Evolutionary conservation across 1,140 invertebrate genomes (phyloP).

Genomic region (Plectus sambesii): DNA sequence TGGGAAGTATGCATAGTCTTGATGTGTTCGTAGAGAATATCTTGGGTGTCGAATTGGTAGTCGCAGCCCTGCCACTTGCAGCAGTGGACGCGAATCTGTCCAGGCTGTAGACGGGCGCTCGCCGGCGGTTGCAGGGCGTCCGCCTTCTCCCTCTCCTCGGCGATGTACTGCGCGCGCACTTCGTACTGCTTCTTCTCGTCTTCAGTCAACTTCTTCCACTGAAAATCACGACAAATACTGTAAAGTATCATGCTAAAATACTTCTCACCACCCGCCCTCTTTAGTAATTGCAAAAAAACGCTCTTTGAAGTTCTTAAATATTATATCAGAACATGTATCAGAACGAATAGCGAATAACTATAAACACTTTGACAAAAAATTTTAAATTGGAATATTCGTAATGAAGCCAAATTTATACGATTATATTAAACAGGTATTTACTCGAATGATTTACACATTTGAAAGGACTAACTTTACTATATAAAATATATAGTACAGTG

Average conservation of each 20-base stretch:
- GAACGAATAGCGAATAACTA: too few relatives aligned
- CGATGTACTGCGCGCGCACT: conserved; percentile 70
- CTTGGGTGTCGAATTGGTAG: conserved; percentile 76
- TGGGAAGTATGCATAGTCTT: conserved; percentile 56
- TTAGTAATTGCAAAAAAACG: conserved; percentile 9
- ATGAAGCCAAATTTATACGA: too few relatives aligned
- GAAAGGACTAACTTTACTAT: too few relatives aligned
- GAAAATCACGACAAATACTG: conserved; percentile 29
- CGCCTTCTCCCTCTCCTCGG: conserved; percentile 49
- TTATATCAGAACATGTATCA: not conserved
- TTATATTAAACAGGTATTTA: too few relatives aligned
- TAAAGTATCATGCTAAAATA: conserved; percentile 17
- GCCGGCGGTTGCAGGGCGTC: conserved; percentile 21
- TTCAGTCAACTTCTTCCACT: conserved; percentile 78
- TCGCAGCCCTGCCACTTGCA: conserved; percentile 85
- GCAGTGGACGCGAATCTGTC: conserved; percentile 60
- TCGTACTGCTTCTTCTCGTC: conserved; percentile 84
- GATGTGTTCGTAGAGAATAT: conserved; percentile 78
- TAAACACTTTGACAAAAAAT: too few relatives aligned
- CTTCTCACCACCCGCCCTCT: conserved; percentile 6
- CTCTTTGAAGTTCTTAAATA: conserved; percentile 8
- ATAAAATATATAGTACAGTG: too few relatives aligned
- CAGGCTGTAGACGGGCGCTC: conserved; percentile 35
- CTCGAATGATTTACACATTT: too few relatives aligned
- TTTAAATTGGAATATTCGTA: too few relatives aligned